Conservation (phyloP, 2,888 invertebrate species). For the Lycia hirtaria region DNA sequence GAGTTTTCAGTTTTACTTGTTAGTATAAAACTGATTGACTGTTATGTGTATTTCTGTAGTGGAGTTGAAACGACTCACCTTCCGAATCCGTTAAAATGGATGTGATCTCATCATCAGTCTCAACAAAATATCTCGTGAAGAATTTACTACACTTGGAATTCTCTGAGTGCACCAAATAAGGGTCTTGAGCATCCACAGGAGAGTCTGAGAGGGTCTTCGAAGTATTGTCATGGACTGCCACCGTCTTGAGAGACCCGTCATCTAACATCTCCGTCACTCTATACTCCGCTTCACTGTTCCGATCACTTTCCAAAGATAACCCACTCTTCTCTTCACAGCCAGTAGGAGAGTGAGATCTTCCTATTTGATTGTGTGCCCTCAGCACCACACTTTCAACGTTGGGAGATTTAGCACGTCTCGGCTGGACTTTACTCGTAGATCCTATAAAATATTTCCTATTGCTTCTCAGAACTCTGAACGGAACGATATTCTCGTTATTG, state of each 20-base stretch:
- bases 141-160: conserved; percentile 87
- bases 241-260: conserved; percentile 80
- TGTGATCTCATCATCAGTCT: conserved; percentile 89
- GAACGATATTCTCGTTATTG: conserved; percentile 87
- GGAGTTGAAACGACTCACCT: conserved; percentile 83
- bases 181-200: conserved; percentile 76
- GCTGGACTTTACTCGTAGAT: conserved; percentile 61
- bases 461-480: conserved; percentile 86
- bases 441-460: conserved; percentile 82
- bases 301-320: conserved; percentile 66
- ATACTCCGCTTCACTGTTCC: conserved; percentile 79
- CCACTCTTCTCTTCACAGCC: conserved; percentile 63
- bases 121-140: conserved; percentile 88
- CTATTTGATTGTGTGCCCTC: conserved; percentile 78
- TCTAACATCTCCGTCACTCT: conserved; percentile 81
- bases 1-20: neutral
- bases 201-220: conserved; percentile 81
- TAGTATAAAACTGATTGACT: neutral
- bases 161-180: conserved; percentile 79
- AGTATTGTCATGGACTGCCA: conserved; percentile 80
- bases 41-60: too few relatives aligned
- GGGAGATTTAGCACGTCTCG: conserved; percentile 73
- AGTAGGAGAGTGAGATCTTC: conserved; percentile 65
- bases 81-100: conserved; percentile 90
- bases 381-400: conserved; percentile 75